Evolutionary conservation across 2,888 invertebrate species (phyloP).

Genomic region (Phania funesta): DNA sequence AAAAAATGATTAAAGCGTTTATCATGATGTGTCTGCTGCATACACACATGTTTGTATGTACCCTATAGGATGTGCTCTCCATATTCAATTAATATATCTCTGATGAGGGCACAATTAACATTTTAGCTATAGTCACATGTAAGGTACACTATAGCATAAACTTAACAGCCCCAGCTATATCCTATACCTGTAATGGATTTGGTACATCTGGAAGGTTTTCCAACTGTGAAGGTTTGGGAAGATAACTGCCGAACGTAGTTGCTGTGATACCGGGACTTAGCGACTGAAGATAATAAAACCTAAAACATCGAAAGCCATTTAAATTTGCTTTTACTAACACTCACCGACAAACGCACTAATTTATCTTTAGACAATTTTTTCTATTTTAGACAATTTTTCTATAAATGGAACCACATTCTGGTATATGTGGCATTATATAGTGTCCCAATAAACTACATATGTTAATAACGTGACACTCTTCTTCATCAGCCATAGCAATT

Average conservation of each 20-base stretch:
- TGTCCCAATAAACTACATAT: slow-evolving; percentile 81
- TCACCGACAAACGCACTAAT: slow-evolving; percentile 73
- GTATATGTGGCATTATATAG: slow-evolving; percentile 76
- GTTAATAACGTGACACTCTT: slow-evolving; percentile 80
- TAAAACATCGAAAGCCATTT: background rate
- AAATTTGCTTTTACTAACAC: slow-evolving; percentile 17
- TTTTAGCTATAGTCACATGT: slow-evolving; percentile 73
- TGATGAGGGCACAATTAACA: slow-evolving; percentile 72
- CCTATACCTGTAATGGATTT: slow-evolving; percentile 70
- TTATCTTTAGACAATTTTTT: slow-evolving; percentile 72
- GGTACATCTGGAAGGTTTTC: slow-evolving; percentile 66
- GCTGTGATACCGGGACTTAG: slow-evolving; percentile 75
- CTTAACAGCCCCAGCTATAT: slow-evolving; percentile 72
- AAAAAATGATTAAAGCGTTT: too few relatives aligned
- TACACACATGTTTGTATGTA: too few relatives aligned
- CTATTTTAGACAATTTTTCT: slow-evolving; percentile 73
- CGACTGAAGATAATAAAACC: slow-evolving; percentile 69
- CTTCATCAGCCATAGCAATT: slow-evolving; percentile 68
- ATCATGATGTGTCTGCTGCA: too few relatives aligned
- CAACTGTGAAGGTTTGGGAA: slow-evolving; percentile 58
- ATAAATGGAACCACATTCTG: slow-evolving; percentile 72
- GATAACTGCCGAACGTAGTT: slow-evolving; percentile 70
- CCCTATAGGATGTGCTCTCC: too few relatives aligned
- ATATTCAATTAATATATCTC: slow-evolving; percentile 69
- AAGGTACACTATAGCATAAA: slow-evolving; percentile 72